A percentile compares a stretch with the other conserved stretches of the same genome.
Conservation (phyloP, 2,797 vertebrate genomes). For the Sebastes taczanowskii region DNA sequence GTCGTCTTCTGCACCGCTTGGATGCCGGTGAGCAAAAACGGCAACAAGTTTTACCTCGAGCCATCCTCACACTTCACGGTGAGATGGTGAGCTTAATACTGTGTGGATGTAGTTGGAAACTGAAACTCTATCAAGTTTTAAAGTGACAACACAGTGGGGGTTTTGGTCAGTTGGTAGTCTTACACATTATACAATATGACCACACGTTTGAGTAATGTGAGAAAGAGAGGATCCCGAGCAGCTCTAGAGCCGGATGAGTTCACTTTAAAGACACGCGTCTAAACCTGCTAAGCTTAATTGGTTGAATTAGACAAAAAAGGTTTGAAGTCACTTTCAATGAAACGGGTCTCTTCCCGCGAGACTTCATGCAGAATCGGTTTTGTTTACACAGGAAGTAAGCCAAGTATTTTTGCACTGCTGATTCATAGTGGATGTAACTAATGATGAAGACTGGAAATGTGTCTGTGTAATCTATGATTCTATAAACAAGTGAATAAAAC, state of each 20-base stretch:
- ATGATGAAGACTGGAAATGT: constrained; percentile 1
- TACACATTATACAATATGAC: not conserved
- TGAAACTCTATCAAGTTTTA: not conserved
- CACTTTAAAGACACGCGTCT: constrained; percentile 1
- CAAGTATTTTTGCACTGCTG: constrained; percentile 16
- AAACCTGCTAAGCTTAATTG: constrained; percentile 3
- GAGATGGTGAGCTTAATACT: not conserved
- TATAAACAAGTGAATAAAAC: not conserved
- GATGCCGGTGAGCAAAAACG: not conserved
- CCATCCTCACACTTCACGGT: not conserved
- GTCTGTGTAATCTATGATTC: constrained; percentile 1
- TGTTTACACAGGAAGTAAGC: constrained; percentile 29
- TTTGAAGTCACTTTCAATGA: constrained; percentile 16
- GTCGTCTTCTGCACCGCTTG: not conserved
- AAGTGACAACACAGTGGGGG: not conserved
- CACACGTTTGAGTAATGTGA: not conserved
- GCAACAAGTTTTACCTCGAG: not conserved
- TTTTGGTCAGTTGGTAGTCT: not conserved
- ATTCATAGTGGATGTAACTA: constrained; percentile 21
- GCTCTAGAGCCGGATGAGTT: not conserved
- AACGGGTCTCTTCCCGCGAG: not conserved
- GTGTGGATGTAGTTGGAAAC: not conserved
- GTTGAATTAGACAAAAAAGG: constrained; percentile 3
- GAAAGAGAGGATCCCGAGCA: not conserved
- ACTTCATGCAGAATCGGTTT: constrained; percentile 5